Conservation (phyloP, 2,113 vertebrate species). For the Aspidoscelis tigris region DNA sequence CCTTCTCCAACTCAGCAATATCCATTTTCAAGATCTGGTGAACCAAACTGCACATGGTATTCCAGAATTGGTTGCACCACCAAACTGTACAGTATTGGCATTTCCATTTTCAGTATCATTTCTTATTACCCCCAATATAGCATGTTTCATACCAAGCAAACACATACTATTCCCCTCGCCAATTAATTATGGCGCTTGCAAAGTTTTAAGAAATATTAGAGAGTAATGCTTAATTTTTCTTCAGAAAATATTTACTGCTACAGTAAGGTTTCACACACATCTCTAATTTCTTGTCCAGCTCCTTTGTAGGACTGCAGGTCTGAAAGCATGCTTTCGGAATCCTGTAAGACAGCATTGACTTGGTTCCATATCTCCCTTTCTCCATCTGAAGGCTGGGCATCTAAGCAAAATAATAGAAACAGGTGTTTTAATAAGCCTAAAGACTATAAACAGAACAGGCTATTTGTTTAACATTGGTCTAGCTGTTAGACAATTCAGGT, state of each 20-base stretch:
- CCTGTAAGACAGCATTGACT: slow-evolving; percentile 94
- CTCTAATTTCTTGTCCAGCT: slow-evolving; percentile 96
- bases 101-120: too few relatives aligned
- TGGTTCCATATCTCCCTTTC: slow-evolving; percentile 97
- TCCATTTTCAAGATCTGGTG: too few relatives aligned
- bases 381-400: slow-evolving; percentile 96
- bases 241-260: slow-evolving; percentile 27
- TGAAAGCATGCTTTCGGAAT: slow-evolving; percentile 92
- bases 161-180: too few relatives aligned
- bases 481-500: neutral
- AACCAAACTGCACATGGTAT: too few relatives aligned
- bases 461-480: slow-evolving; percentile 19
- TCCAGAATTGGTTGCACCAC: too few relatives aligned
- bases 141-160: too few relatives aligned
- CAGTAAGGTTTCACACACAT: slow-evolving; percentile 79
- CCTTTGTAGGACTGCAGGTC: slow-evolving; percentile 97
- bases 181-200: too few relatives aligned
- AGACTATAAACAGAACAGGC: slow-evolving; percentile 17
- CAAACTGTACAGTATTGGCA: too few relatives aligned
- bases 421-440: slow-evolving; percentile 33
- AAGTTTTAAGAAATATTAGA: neutral
- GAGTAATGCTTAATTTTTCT: slow-evolving; percentile 35
- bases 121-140: too few relatives aligned
- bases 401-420: slow-evolving; percentile 71
- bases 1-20: too few relatives aligned